phyloP scores from a whole-genome alignment of 2,797 vertebrate species.

The Thripadectes ignobilis region DNA sequence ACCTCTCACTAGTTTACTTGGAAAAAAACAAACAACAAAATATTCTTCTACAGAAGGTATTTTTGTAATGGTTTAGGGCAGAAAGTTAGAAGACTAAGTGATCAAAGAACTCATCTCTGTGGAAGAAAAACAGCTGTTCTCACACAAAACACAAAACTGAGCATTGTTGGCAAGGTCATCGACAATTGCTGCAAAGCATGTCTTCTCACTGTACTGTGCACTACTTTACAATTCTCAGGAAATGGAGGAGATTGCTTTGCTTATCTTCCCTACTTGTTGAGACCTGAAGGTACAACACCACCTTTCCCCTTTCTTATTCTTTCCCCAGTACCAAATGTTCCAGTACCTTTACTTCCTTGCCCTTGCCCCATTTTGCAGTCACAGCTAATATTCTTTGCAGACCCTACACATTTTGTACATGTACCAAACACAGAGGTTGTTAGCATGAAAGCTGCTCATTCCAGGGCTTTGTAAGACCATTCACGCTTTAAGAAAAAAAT shows the following conservation, averaged over 20 bases:
- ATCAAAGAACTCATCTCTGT: not conserved
- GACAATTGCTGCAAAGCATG: not conserved
- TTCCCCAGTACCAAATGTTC: not conserved
- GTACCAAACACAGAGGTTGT: not conserved
- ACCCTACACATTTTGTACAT: not conserved
- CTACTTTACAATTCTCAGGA: not conserved
- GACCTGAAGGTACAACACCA: not conserved
- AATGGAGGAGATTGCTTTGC: not conserved
- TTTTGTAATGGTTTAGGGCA: not conserved
- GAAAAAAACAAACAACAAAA: not conserved
- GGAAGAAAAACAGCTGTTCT: not conserved
- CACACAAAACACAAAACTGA: not conserved
- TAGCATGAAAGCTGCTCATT: not conserved
- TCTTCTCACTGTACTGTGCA: not conserved
- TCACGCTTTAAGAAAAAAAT: not conserved
- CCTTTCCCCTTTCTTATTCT: not conserved
- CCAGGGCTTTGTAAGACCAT: not conserved
- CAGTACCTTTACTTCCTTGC: not conserved
- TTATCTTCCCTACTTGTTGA: not conserved
- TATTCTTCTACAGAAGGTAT: not conserved
- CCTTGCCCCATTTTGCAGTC: not conserved
- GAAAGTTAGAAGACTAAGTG: not conserved
- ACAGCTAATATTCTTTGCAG: not conserved
- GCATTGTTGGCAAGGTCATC: not conserved
- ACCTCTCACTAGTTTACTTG: not conserved